Evolutionary conservation across 2,888 invertebrate genomes (phyloP).

Genomic region (Mesorhabditis spiculigera): DNA sequence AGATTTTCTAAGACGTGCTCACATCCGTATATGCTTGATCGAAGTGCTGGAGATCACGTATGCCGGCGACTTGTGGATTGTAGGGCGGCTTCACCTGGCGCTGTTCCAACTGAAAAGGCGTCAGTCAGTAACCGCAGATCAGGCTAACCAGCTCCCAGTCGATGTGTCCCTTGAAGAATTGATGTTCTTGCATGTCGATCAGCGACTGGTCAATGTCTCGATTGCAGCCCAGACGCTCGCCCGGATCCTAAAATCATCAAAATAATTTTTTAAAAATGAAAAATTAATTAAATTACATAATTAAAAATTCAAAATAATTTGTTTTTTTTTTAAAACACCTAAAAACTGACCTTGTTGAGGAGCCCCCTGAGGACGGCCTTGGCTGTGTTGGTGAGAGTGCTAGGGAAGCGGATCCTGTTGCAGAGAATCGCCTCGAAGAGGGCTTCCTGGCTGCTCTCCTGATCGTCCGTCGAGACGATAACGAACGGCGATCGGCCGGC

Average conservation of each 20-base stretch:
- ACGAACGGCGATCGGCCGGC: slow-evolving; percentile 98
- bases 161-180: slow-evolving; percentile 76
- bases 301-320: slow-evolving; percentile 3
- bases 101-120: slow-evolving; percentile 77
- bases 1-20: neutral
- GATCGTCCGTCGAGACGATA: slow-evolving; percentile 85
- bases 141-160: slow-evolving; percentile 92
- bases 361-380: slow-evolving; percentile 95
- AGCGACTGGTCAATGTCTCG: slow-evolving; percentile 75
- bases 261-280: too few relatives aligned
- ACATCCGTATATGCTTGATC: slow-evolving; percentile 73
- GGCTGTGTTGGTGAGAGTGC: slow-evolving; percentile 93
- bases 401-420: slow-evolving; percentile 97
- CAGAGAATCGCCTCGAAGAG: slow-evolving; percentile 92
- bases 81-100: slow-evolving; percentile 97
- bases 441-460: slow-evolving; percentile 97
- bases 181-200: slow-evolving; percentile 87
- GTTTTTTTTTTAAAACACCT: slow-evolving; percentile 9
- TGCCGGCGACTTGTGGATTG: slow-evolving; percentile 89
- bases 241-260: slow-evolving; percentile 71
- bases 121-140: neutral
- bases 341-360: slow-evolving; percentile 74
- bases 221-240: slow-evolving; percentile 89
- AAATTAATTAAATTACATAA: slow-evolving; percentile 10
- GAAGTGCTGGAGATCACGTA: slow-evolving; percentile 97